phyloP scores from a whole-genome alignment of 2,888 invertebrate genomes.

The Ceraclea dissimilis region DNA sequence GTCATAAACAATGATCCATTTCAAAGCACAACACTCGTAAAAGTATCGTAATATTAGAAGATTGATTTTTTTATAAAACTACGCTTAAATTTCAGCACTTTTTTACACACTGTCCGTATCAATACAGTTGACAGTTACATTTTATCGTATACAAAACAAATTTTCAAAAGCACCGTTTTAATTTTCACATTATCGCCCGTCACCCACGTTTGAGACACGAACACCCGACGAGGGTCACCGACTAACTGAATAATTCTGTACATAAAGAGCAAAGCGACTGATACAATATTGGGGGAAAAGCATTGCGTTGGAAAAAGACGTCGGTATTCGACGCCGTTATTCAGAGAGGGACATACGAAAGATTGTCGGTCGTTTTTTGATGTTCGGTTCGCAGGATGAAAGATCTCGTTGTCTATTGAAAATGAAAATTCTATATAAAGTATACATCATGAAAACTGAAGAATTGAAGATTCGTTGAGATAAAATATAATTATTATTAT shows the following conservation, averaged over 20 bases:
- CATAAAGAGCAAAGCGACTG: slow-evolving; percentile 1
- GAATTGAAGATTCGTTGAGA: no score
- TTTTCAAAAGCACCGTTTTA: no score
- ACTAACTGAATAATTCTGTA: slow-evolving; percentile 22
- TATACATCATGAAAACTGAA: no score
- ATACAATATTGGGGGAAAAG: neutral
- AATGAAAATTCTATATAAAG: neutral
- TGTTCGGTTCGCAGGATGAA: neutral
- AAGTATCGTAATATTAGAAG: no score
- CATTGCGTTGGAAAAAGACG: slow-evolving; percentile 1
- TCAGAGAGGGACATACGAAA: slow-evolving; percentile 8
- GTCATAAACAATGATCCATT: no score
- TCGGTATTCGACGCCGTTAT: neutral
- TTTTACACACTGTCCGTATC: neutral
- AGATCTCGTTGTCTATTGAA: neutral
- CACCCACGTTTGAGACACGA: slow-evolving; percentile 29
- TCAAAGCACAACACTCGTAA: no score
- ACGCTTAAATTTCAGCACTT: no score
- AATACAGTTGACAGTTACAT: slow-evolving; percentile 3
- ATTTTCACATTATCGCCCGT: no score
- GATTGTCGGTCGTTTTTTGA: neutral
- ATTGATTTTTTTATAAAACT: no score
- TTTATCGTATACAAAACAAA: neutral
- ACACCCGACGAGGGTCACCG: slow-evolving; percentile 26
- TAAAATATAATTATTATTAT: no score